Evolutionary conservation across 2,888 invertebrate genomes (phyloP).

Genomic region (Stenchaetothrips biformis): DNA sequence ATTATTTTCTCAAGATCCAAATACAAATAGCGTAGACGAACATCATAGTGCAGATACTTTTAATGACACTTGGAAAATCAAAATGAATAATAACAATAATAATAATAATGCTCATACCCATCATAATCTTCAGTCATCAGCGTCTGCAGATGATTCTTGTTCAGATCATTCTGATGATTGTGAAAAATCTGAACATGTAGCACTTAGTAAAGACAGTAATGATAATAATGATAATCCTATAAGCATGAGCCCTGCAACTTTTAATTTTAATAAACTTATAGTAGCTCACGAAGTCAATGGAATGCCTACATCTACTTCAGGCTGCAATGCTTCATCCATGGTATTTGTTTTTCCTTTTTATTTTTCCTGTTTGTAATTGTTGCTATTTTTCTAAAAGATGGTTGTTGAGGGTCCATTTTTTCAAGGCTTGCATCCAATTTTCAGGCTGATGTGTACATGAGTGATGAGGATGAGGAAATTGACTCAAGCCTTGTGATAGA

Average conservation of each 20-base stretch:
- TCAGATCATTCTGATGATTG: not conserved
- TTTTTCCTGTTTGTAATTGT: not conserved
- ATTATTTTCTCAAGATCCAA: not conserved
- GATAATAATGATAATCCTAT: not conserved
- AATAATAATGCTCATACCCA: not conserved
- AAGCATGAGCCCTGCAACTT: not conserved
- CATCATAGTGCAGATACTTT: not conserved
- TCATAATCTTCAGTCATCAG: not conserved
- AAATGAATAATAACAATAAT: not conserved
- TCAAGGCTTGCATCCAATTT: not conserved
- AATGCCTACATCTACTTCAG: not conserved
- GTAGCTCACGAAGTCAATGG: not conserved
- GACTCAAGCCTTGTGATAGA: not conserved
- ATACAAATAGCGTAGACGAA: not conserved
- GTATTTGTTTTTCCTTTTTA: not conserved
- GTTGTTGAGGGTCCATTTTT: not conserved
- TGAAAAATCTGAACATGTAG: not conserved
- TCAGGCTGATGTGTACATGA: not conserved
- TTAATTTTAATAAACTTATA: not conserved
- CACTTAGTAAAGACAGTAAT: not conserved
- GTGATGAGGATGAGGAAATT: constrained; percentile 19
- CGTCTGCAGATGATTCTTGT: not conserved
- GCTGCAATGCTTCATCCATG: not conserved
- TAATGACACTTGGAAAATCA: not conserved
- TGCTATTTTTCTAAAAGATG: not conserved